Conservation (phyloP, 1,140 invertebrate genomes). For the Drosophila paulistorum region DNA sequence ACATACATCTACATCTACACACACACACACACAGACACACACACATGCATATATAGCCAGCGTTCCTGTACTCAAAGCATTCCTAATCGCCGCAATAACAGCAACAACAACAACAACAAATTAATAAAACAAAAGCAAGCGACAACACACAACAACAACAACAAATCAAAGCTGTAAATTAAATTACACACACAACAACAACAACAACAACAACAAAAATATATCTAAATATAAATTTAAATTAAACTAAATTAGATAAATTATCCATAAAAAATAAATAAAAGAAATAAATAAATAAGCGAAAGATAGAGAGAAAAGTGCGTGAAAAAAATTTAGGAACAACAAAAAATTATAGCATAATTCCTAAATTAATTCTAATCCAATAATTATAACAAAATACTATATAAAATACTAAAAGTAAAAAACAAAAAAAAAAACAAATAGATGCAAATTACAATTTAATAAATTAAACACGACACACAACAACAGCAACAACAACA, state of each 20-base stretch:
- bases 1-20: constrained; percentile 21
- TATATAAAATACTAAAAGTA: constrained; percentile 20
- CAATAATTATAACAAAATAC: constrained; percentile 16
- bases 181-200: constrained; percentile 27
- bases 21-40: constrained; percentile 20
- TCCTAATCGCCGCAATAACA: constrained; percentile 62
- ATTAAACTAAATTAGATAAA: constrained; percentile 53
- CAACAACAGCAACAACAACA: constrained; percentile 3
- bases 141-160: constrained; percentile 23
- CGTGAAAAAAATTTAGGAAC: constrained; percentile 37
- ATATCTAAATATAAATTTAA: constrained; percentile 22
- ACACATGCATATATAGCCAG: constrained; percentile 51
- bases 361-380: constrained; percentile 71
- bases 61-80: constrained; percentile 80
- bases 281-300: constrained; percentile 28
- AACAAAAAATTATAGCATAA: constrained; percentile 62
- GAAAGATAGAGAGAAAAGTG: constrained; percentile 41
- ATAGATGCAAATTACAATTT: constrained; percentile 9
- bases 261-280: constrained; percentile 36
- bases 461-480: constrained; percentile 19
- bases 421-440: constrained; percentile 36
- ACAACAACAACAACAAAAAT: no score
- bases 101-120: constrained; percentile 36
- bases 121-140: constrained; percentile 27
- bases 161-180: constrained; percentile 47